Base-by-base conservation (phyloP, 1,140 invertebrate genomes). In the Brachionus asplanchnoidis region DNA sequence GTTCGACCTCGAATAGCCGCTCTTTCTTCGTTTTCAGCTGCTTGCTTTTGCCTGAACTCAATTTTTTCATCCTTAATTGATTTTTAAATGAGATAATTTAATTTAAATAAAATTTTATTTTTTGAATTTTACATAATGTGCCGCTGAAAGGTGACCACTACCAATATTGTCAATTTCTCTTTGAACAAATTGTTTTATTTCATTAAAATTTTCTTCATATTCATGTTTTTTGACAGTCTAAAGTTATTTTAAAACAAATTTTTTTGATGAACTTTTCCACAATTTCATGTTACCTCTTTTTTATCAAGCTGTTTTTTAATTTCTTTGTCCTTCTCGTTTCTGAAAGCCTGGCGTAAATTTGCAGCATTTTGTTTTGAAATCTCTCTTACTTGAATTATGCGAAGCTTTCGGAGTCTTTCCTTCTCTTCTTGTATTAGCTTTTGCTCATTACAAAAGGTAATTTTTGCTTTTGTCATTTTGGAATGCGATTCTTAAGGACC, bases 351-450 rank as follows among this genome's bases (percentile, higher is more conserved):
- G 44, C 89, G 85, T 14, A 90, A 87, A 50, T 85, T 86, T 0
- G 87, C 87, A 2, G 89, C 88, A 88, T 88, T 88, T 23, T 84
- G 84, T 78, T 88, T 56, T 14, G 80, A 77, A 50, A 46, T 53
- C 17, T 77, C 50, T 23, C 46, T 80, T 83, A 88, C 88, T 87
- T 89, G 88, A n/a, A 88, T 75, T 7, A 89, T 85, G 14, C 88
- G 85, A 28, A 87, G 85, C 84, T 87, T 89, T 50, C 88, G 85
- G 7, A 88, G 53, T 50, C 86, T 86, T 60, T 88, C 87, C 11
- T 86, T 88, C 82, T 89, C 88, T 66, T 88, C 89, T 84, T 88
- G 87, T 9, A 88, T 75, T 1, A 89, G 85, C 42, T 86, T 86
- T 36, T 87, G 87, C 80, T 88, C 88, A 78, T 89, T 88, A n/a